Evolutionary conservation across 2,888 invertebrate genomes (phyloP), one percentile per base, ranked within the genome.

Genomic region (Cerastis rubricosa): DNA sequence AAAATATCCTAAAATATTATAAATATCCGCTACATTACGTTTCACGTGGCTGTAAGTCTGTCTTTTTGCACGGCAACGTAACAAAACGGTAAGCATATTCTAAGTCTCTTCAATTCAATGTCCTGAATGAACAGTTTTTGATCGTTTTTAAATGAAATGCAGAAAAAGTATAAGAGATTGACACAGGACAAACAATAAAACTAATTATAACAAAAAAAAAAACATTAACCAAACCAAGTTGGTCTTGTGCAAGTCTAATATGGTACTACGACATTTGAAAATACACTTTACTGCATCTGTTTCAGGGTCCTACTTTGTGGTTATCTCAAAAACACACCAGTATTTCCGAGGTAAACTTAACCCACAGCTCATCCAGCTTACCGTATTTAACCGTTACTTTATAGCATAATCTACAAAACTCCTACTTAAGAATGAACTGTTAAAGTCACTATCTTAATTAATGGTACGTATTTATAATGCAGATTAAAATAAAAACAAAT

Each of bases 401-500:
- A 59, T 65, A 54, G 29, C 61, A 22, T 67, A 57, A 71, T 64
- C 49, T n/a, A 45, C 29, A 79, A 81, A 79, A 72, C 35, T 22
- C 35, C 5, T 14, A 35, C 51, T 76, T 51, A 70, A 71, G n/a
- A 59, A 83, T n/a, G 40, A 67, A 80, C 67, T 59, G 49, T 64
- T 64, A 51, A 80, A 71, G 54, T 71, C 76, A 80, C 80, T 76
- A 76, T 47, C 59, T 25, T 45, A 68, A 76, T 57, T 67, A 80
- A 76, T 71, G 35, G 25, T 45, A 57, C 43, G n/a, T 75, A 73
- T 81, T 84, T 74, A 74, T 57, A 45, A n/a, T 40, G 1, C 9
- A 71, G 65, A 71, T 84, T 78, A 74, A 85, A 83, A 74, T 74
- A 73, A 85, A 86, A 79, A 80, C 68, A n/a, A 72, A 78, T 61